A percentile compares a stretch with the other conserved stretches of the same genome.
phyloP scores from a whole-genome alignment of 35 echinoderm and acorn worm species.

The Apostichopus parvimensis region DNA sequence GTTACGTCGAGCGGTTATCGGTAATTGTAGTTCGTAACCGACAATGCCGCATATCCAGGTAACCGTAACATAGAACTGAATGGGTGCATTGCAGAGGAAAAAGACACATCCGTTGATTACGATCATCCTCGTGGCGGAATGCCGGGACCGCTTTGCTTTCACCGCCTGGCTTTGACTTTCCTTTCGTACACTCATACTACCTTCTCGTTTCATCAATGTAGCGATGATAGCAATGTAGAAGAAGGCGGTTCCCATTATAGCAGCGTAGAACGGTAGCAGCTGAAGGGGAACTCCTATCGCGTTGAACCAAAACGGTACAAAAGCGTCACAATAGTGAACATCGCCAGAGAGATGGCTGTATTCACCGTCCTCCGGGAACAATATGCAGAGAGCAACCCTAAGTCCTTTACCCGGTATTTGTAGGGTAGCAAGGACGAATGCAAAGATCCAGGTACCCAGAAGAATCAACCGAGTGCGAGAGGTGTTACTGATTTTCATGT shows the following conservation, averaged over 20 bases:
- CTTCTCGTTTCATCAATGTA: conserved; percentile 47
- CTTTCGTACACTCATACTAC: neutral
- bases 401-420: conserved; percentile 63
- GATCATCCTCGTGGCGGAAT: conserved; percentile 72
- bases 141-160: conserved; percentile 8
- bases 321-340: conserved; percentile 38
- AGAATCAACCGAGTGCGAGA: conserved; percentile 40
- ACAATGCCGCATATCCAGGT: conserved; percentile 42
- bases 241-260: conserved; percentile 54
- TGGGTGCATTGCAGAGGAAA: conserved; percentile 68
- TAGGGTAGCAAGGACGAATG: conserved; percentile 36
- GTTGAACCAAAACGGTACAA: neutral
- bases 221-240: conserved; percentile 63
- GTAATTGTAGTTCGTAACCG: neutral
- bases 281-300: conserved; percentile 48
- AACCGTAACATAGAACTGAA: conserved; percentile 49
- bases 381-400: conserved; percentile 9
- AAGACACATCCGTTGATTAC: conserved; percentile 71
- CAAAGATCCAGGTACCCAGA: conserved; percentile 52
- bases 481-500: conserved; percentile 47
- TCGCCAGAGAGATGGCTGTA: conserved; percentile 36
- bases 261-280: conserved; percentile 67
- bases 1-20: neutral
- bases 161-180: neutral
- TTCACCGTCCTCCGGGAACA: conserved; percentile 27